Evolutionary conservation across 2,888 invertebrate species (phyloP), one percentile per base, ranked within the genome.

Genomic region (Cosmia trapezina): DNA sequence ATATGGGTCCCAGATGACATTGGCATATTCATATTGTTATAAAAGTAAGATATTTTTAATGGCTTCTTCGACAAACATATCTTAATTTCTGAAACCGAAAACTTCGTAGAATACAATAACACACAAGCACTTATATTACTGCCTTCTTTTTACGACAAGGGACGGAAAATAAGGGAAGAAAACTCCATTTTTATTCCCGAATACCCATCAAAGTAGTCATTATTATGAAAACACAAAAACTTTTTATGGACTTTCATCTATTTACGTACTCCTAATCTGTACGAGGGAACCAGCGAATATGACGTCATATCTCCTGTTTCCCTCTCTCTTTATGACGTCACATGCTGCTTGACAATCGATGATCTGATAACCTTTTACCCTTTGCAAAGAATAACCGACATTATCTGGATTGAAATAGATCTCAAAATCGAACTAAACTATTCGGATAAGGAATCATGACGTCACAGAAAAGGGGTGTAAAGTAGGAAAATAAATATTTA

Each of bases 261-360:
- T 71, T 78, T 74, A 73, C 70, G 76, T 65, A 63, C 70, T 67
- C 64, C 59, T 83, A 81, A 82, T 82, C 73, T 80, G 80, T 79
- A 45, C 47, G 83, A 90, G 63, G 33, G 85, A 86, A 88, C 85
- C 45, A 37, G 70, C 65, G 56, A 49, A 75, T 61, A 84, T 90
- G 90, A 91, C 90, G 91, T 91, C 90, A 90, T 83, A 83, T 83
- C 73, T 60, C 62, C 85, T 68, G 5, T 83, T 87, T 81, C 84
- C n/a, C 71, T 89, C 84, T 12, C 76, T 63, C 88, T 80, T 84
- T 80, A 87, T 89, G 89, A 88, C 89, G 88, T 86, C 86, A 85
- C 75, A 61, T 53, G 60, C 56, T 47, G 59, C 59, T 57, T 80
- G 59, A 70, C 71, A 87, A 86, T 83, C 85, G 76, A 86, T 86